Conservation (phyloP, 2,888 invertebrate species). For the Mesorhabditis belari region DNA sequence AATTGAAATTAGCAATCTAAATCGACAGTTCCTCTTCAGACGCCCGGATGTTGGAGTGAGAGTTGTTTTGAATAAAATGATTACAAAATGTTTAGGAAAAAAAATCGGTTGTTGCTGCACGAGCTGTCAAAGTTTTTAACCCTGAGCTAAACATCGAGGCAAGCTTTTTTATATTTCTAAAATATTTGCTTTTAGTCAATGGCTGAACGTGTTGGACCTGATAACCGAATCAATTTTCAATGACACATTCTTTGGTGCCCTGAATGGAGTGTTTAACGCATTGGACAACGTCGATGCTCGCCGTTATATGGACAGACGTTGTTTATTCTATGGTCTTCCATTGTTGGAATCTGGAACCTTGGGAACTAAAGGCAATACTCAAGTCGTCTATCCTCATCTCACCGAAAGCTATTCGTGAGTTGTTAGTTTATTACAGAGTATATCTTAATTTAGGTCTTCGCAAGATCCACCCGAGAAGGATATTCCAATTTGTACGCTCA, state of each 20-base stretch:
- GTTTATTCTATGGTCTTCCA: slow-evolving; percentile 92
- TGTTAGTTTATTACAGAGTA: not conserved
- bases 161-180: not conserved
- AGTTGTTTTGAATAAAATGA: too few species aligned
- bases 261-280: slow-evolving; percentile 93
- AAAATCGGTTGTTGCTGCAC: slow-evolving; percentile 84
- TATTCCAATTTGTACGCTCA: slow-evolving; percentile 92
- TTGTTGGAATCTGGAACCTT: slow-evolving; percentile 93
- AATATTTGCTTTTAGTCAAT: slow-evolving; percentile 39
- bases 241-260: slow-evolving; percentile 82
- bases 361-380: slow-evolving; percentile 72
- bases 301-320: slow-evolving; percentile 91
- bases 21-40: slow-evolving; percentile 94
- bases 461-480: slow-evolving; percentile 93
- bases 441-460: not conserved
- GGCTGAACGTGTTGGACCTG: slow-evolving; percentile 75
- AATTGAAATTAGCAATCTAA: slow-evolving; percentile 96
- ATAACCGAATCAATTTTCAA: slow-evolving; percentile 89
- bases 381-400: slow-evolving; percentile 84
- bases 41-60: slow-evolving; percentile 73
- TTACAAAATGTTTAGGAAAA: slow-evolving; percentile 61
- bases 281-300: slow-evolving; percentile 95
- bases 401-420: slow-evolving; percentile 83
- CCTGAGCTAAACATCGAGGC: slow-evolving; percentile 35
- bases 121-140: slow-evolving; percentile 64